These are phyloP conservation scores for Poliocrania exsul DNA, from an alignment of 2,797 vertebrate species.

Conservation along the genomic window DNA sequence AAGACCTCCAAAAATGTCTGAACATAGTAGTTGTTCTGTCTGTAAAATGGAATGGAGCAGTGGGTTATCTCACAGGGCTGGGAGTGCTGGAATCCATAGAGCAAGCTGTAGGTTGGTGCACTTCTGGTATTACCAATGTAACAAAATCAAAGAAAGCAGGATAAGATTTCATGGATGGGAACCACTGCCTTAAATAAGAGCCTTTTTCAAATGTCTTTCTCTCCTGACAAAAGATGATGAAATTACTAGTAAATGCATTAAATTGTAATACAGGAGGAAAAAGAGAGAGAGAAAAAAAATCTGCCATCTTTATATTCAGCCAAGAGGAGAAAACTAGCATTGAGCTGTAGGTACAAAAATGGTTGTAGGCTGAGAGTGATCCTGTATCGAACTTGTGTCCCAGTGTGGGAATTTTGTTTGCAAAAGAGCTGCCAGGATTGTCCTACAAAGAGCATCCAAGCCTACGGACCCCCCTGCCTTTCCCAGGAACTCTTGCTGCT, in stretches of 20 bases:
- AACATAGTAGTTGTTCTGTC: neutral
- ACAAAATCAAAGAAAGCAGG: slow-evolving; percentile 40
- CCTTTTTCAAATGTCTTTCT: slow-evolving; percentile 29
- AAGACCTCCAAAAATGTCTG: neutral
- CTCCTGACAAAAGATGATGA: slow-evolving; percentile 34
- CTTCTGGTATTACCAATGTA: neutral
- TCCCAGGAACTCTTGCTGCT: slow-evolving; percentile 27
- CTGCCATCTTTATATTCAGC: neutral
- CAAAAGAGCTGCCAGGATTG: neutral
- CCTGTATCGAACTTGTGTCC: neutral
- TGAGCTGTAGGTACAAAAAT: neutral
- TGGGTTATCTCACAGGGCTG: neutral
- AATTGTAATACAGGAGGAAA: neutral
- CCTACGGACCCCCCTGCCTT: neutral
- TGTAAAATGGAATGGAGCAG: neutral
- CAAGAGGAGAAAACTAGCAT: neutral
- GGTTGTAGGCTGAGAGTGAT: neutral
- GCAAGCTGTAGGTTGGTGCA: neutral
- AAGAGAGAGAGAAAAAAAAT: neutral
- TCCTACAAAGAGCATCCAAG: neutral
- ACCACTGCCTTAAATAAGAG: slow-evolving; percentile 24
- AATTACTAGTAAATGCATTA: slow-evolving; percentile 35
- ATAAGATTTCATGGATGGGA: slow-evolving; percentile 54
- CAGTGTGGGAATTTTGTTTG: neutral
- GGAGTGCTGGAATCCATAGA: neutral